These are phyloP conservation scores for Pipistrellus kuhlii DNA, from an alignment of 2,797 vertebrate species.

Conservation along the genomic window DNA sequence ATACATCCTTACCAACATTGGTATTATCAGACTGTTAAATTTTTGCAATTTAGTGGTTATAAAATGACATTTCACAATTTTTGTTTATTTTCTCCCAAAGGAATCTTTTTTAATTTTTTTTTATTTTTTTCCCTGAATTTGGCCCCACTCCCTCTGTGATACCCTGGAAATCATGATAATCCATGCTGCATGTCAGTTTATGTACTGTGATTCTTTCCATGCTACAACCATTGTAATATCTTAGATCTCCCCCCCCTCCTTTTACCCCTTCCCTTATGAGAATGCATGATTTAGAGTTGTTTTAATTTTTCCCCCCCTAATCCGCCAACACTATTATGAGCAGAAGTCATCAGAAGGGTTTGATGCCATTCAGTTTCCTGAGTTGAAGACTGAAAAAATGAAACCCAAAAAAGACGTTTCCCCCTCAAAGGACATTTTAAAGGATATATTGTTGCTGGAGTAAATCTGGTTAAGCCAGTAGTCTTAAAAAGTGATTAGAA, in stretches of 20 bases:
- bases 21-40: neutral
- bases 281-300: neutral
- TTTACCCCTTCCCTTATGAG: neutral
- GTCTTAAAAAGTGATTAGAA: slow-evolving; percentile 20
- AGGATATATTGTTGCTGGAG: neutral
- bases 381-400: neutral
- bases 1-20: neutral
- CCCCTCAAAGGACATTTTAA: neutral
- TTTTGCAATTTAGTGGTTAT: neutral
- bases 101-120: neutral
- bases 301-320: neutral
- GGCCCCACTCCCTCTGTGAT: neutral
- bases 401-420: neutral
- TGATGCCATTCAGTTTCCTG: neutral
- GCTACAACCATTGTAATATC: neutral
- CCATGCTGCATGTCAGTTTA: neutral
- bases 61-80: slow-evolving; percentile 16
- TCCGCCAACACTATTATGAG: neutral
- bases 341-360: neutral
- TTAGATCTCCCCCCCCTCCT: neutral
- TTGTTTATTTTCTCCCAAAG: neutral
- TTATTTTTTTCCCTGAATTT: neutral
- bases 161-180: neutral
- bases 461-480: neutral
- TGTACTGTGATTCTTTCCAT: neutral